Conservation (phyloP, 92 coral and sea anemone genomes). For the Porites rus region DNA sequence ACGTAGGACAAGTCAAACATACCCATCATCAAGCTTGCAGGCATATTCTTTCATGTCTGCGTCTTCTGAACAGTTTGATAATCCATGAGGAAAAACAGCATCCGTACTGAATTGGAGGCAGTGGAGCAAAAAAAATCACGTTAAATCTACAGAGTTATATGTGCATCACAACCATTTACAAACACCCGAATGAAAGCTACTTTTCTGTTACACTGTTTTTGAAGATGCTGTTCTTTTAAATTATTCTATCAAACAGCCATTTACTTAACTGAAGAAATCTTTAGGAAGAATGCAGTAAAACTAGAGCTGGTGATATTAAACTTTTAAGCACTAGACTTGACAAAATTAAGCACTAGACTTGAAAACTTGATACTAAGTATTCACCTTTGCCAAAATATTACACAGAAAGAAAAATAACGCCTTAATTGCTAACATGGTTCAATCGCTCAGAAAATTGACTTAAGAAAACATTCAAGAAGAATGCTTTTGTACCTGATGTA, state of each 20-base stretch:
- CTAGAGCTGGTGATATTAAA: too few relatives aligned
- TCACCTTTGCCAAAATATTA: not conserved
- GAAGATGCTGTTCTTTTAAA: too few relatives aligned
- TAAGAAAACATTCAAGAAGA: not conserved
- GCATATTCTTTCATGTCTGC: constrained; percentile 77
- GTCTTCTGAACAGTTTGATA: constrained; percentile 82
- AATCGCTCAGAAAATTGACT: too few relatives aligned
- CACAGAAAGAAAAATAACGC: not conserved
- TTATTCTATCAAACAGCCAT: too few relatives aligned
- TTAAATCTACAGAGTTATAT: too few relatives aligned
- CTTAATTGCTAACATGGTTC: not conserved
- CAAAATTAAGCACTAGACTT: not conserved
- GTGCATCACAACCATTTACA: too few relatives aligned
- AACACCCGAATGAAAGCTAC: too few relatives aligned
- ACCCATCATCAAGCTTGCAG: constrained; percentile 79
- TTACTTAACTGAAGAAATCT: not conserved
- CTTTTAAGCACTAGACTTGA: not conserved
- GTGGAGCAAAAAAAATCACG: not conserved
- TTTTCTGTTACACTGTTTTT: too few relatives aligned
- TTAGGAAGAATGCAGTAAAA: not conserved
- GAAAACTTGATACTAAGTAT: not conserved
- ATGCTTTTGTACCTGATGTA: constrained; percentile 75
- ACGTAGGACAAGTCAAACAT: not conserved
- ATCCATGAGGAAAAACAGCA: constrained; percentile 90
- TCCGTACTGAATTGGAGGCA: constrained; percentile 71